Base-by-base conservation (phyloP, 2,113 vertebrate genomes). In the Raphicerus campestris region DNA sequence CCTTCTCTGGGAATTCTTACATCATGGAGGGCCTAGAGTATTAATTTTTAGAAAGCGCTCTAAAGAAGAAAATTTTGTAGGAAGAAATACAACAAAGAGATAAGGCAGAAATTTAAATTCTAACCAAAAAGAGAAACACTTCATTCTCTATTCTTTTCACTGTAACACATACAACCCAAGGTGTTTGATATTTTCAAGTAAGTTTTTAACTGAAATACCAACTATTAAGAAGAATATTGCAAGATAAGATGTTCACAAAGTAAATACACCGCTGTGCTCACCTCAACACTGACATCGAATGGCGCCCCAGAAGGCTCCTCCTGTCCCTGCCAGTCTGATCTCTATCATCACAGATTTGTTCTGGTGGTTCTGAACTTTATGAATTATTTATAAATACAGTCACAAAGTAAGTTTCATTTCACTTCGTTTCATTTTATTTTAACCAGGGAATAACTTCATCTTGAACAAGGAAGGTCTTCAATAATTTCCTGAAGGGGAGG, bases 321-420 rank as follows among this genome's bases (percentile, higher is more conserved):
- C 14, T 5, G 32, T 15, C 51, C 47, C 45, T 28, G 10, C 24
- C 70, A 16, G 35, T n/a, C 92, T 88, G 32, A 77, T 32, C 88
- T 80, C 42, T 66, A 16, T 13, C 61, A 55, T 56, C 20, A 14
- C 3, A 45, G 20, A 20, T 58, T 63, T 53, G 19, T 73, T 94
- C 22, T 39, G 24, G 81, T n/a, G 19, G 42, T 81, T 91, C 35
- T 60, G 30, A 88, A 91, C 49, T 85, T 96, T 20, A 56, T 32
- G 56, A 60, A 86, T 83, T 94, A 63, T n/a, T 94, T 93, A 49
- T 35, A 93, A 96, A 93, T 42, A 39, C 6, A 60, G 87, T 56
- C n/a, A 53, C 8, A 75, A 1, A 60, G 26, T 35, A 86, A 1
- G 26, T n/a, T 85, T 92, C 24, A 63, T 39, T 73, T 73, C 66